A percentile compares a stretch with the other conserved stretches of the same genome.
phyloP scores from a whole-genome alignment of 2,888 invertebrate species.

The Caradrina clavipalpis region DNA sequence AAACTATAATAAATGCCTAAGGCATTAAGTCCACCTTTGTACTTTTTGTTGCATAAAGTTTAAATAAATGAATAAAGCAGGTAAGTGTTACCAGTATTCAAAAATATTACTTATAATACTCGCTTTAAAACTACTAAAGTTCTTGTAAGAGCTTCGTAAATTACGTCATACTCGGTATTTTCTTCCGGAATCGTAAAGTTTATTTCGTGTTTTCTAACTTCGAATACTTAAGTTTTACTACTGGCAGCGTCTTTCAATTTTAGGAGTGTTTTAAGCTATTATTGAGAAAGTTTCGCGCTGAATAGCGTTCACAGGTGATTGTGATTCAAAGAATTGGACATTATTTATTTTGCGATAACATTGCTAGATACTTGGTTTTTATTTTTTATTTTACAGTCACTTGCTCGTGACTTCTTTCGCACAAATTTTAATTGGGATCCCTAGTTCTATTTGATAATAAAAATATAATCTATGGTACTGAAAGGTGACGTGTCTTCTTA shows the following conservation, averaged over 20 bases:
- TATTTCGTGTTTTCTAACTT: slow-evolving; percentile 41
- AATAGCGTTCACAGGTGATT: slow-evolving; percentile 21
- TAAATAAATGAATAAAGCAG: background rate
- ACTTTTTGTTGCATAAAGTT: too few relatives aligned
- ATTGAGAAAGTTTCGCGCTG: slow-evolving; percentile 32
- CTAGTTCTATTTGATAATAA: too few relatives aligned
- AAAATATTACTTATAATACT: slow-evolving; percentile 1
- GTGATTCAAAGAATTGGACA: background rate
- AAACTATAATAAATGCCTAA: too few relatives aligned
- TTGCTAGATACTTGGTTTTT: background rate
- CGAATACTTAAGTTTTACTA: slow-evolving; percentile 42
- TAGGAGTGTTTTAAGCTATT: slow-evolving; percentile 13
- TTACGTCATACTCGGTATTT: slow-evolving; percentile 33
- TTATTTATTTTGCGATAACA: background rate
- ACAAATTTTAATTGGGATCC: too few relatives aligned
- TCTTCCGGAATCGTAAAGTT: slow-evolving; percentile 48
- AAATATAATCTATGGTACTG: too few relatives aligned
- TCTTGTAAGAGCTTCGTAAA: slow-evolving; percentile 27
- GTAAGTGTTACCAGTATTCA: background rate
- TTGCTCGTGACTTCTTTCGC: too few relatives aligned
- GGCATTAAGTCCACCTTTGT: too few relatives aligned
- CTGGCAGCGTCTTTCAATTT: slow-evolving; percentile 32
- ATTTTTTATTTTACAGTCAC: background rate
- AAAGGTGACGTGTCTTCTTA: too few relatives aligned
- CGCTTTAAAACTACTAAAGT: slow-evolving; percentile 39